Evolutionary conservation across 2,797 vertebrate genomes (phyloP), one percentile per base, ranked within the genome.

Genomic region (Pangasius macronema): DNA sequence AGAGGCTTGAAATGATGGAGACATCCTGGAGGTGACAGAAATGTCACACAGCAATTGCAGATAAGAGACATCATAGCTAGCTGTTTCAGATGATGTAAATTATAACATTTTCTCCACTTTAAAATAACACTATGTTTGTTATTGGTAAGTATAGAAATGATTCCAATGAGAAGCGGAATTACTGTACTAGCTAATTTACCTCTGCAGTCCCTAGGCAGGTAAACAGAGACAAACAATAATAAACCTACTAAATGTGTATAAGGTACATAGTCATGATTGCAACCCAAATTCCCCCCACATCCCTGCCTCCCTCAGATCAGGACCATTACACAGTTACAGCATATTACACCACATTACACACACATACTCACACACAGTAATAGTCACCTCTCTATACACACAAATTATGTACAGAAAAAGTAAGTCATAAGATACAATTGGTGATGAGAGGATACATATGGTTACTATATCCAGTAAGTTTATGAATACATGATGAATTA

Each of bases 1-100:
- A 84, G 65, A 76, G 82, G 49, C 51, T 53, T 88, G 57, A 81
- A 77, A 76, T 55, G 77, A 88, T 68, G 53, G 79, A 77, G 83
- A 87, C 46, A 68, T 73, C 5, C 42, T 27, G 68, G 76, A 82
- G 53, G 67, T 24, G 13, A 73, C 9, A 27, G 53, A 86, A 87
- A 91, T 87, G 88, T 83, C 83, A 83, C 33, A 76, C 20, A 76
- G 53, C 42, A 83, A 83, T 20, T 55, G 22, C 42, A 57, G 88
- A 90, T 90, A 85, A 88, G 39, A 77, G 63, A 36, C 51, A 49
- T 70, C 46, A 49, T 33, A 59, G 46, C 22, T 82, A 42, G 39
- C 11, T 6, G 3, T 76, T 65, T 30, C 16, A 20, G 1, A 82
- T 2, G 30, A 53, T 72, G 5, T 27, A 84, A 46, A 30, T 72